Base-by-base conservation (phyloP, 2,113 vertebrate species). In the Microcebus ravelobensis region DNA sequence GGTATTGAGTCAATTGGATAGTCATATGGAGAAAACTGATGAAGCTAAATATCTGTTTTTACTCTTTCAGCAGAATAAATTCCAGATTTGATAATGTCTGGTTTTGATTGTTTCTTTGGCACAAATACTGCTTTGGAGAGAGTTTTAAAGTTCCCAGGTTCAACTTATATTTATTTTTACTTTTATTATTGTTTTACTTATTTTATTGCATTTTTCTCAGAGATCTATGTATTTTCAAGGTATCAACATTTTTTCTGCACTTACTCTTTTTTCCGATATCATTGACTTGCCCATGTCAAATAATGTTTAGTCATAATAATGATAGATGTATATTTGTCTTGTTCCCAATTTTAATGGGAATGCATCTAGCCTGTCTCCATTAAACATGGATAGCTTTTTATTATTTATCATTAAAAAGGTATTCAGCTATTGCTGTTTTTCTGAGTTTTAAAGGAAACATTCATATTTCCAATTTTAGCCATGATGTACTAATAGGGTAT, bases 161-260 rank as follows among this genome's bases (percentile, higher is more conserved):
- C 39, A 79, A 48, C 23, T 68, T 88, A 92, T 57, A 39, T 31
- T 70, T 89, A 55, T 93, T 95, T 87, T 57, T 11, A 79, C 39
- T 93, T 76, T 83, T 29, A 21, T 67, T 79, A 50, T 79, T 91
- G 45, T 94, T 91, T 82, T 63, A 77, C 18, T 82, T 68, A 86
- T 14, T 84, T 92, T 65, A 36, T 39, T 95, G 39, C 31, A 45
- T 96, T 87, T 94, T 83, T 73, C 34, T 94, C 73, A 65, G 88
- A 91, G 82, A 45, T 76, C 27, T 48, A 36, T 95, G 11, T 55
- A 18, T 86, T 92, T 94, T 94, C 42, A 90, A 11, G 52, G 3
- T 39, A 25, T n/a, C 31, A 34, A 25, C 34, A 3, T 39, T 63
- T 76, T 82, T n/a, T 97, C 50, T 61, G 6, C 63, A 73, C 17